Base-by-base conservation (phyloP, 2,797 vertebrate species). In the Acrossocheilus wenchowensis region DNA sequence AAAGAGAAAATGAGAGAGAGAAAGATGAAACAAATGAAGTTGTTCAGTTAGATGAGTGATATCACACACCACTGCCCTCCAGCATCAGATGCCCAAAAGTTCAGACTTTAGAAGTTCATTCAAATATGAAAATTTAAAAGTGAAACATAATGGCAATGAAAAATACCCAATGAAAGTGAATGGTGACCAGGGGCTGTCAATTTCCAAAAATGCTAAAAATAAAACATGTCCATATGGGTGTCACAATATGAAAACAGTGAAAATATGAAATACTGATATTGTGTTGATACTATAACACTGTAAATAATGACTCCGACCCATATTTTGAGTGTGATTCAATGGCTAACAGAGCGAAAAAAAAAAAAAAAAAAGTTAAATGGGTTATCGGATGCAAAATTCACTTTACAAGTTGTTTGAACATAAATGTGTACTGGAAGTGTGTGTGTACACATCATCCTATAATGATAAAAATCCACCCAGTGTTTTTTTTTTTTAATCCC, bases 11-110 rank as follows among this genome's bases (percentile, higher is more conserved):
- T 7, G 41, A 50, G 43, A 86, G 36, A 64, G 23, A 60, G 39
- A 62, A 19, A 45, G 15, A 48, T 39, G 72, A 48, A 69, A 57
- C 74, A 50, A 66, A 62, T 64, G 26, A 78, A 71, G 83, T 68
- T 77, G 74, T n/a, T 66, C 80, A 66, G 89, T 71, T 39, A 79
- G 50, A 2, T 72, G 52, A 78, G 62, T 52, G 60, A 87, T 81
- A 43, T 82, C 62, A 39, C 74, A 84, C 74, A 52, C 74, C 11
- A 3, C 17, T 64, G n/a, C 64, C 60, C 74, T 50, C 30, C 10
- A 23, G 36, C 64, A 54, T 69, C 17, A 52, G n/a, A 36, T 83
- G 43, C 21, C 45, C 30, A 11, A 50, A 77, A 50, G 21, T 83
- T 75, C 30, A 39, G 57, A 50, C 57, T 75, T 39, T 2, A 36